Percentiles rank a stretch among this genome's conserved stretches.
phyloP scores from a whole-genome alignment of 2,113 vertebrate genomes.

The Neolamprologus sp. region DNA sequence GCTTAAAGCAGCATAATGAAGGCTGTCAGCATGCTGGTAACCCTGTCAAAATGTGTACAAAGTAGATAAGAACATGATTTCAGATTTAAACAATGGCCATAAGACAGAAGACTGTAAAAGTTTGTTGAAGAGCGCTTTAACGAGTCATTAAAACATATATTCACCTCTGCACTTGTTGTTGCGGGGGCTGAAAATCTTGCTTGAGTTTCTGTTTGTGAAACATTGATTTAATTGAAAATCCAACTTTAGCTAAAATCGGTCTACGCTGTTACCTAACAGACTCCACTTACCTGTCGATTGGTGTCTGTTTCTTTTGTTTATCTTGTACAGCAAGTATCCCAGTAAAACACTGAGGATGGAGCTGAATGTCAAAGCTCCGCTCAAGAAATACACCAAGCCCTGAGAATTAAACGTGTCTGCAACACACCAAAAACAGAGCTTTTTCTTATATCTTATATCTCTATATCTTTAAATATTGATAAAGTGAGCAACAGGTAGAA shows the following conservation, averaged over 20 bases:
- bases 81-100: background rate
- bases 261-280: rapidly evolving
- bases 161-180: background rate
- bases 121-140: too few relatives aligned
- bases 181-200: background rate
- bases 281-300: too few relatives aligned
- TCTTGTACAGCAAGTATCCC: background rate
- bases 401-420: rapidly evolving
- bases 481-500: rapidly evolving
- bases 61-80: background rate
- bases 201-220: background rate
- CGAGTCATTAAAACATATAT: too few relatives aligned
- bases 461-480: rapidly evolving
- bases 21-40: too few relatives aligned
- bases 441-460: rapidly evolving
- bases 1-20: too few relatives aligned
- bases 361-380: background rate
- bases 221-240: rapidly evolving
- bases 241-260: too few relatives aligned
- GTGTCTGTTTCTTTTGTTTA: too few relatives aligned
- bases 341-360: background rate
- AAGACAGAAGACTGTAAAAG: rapidly evolving
- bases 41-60: background rate
- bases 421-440: rapidly evolving
- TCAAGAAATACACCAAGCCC: background rate